A percentile compares a stretch with the other conserved stretches of the same genome.
Conservation (phyloP, 2,888 invertebrate species). For the Xylota sylvarum region DNA sequence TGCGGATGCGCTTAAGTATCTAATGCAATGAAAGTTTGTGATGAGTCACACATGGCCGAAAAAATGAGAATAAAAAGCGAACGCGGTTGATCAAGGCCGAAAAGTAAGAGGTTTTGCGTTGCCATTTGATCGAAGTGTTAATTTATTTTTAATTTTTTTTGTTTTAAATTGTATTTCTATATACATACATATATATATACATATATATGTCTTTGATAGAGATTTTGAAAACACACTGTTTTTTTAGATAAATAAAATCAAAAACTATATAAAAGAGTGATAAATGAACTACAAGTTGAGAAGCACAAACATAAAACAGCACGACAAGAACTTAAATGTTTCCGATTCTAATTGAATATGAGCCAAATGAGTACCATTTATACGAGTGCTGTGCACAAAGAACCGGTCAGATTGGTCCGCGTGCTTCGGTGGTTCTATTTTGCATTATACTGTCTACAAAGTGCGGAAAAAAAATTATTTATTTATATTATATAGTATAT, state of each 20-base stretch:
- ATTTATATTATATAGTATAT: background rate
- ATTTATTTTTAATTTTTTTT: background rate
- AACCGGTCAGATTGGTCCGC: constrained; percentile 74
- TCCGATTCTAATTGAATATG: constrained; percentile 68
- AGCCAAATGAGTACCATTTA: constrained; percentile 70
- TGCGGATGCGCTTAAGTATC: constrained; percentile 61
- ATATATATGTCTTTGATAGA: constrained; percentile 47
- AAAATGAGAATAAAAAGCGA: constrained; percentile 53
- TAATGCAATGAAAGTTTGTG: constrained; percentile 65
- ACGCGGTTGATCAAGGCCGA: constrained; percentile 61
- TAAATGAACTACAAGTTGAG: constrained; percentile 65
- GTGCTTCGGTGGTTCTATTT: constrained; percentile 58
- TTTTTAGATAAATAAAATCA: constrained; percentile 2
- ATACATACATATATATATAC: constrained; percentile 49
- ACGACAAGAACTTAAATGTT: constrained; percentile 64
- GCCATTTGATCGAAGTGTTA: constrained; percentile 69
- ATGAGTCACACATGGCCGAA: constrained; percentile 58
- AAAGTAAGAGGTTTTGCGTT: constrained; percentile 67
- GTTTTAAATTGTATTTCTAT: constrained; percentile 49
- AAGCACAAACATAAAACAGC: constrained; percentile 66
- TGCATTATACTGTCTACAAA: constrained; percentile 46
- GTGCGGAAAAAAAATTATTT: constrained; percentile 19
- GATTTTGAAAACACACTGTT: constrained; percentile 39
- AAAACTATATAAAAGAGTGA: constrained; percentile 53
- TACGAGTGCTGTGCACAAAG: constrained; percentile 60